Percentiles rank a stretch among this genome's conserved stretches.
phyloP scores from a whole-genome alignment of 92 coral and sea anemone species.

The Muricea muricata region DNA sequence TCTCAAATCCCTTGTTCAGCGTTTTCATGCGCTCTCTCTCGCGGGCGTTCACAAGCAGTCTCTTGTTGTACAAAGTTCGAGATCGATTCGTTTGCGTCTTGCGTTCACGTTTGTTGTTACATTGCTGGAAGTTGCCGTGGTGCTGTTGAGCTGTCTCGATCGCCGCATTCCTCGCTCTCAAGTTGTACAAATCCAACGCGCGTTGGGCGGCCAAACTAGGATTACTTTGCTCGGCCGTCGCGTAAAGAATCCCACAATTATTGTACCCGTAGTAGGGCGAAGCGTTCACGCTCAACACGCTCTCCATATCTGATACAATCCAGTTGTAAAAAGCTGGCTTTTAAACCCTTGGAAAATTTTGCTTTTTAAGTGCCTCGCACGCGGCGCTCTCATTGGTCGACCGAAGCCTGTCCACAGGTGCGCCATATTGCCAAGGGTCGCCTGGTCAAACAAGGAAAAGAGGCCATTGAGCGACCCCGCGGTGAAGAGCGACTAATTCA shows the following conservation, averaged over 20 bases:
- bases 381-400: background rate
- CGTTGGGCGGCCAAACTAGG: slow-evolving; percentile 7
- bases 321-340: background rate
- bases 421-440: slow-evolving; percentile 8
- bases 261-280: slow-evolving; percentile 16
- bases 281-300: background rate
- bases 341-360: background rate
- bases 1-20: slow-evolving; percentile 91
- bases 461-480: background rate
- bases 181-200: slow-evolving; percentile 20
- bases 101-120: background rate
- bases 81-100: slow-evolving; percentile 73
- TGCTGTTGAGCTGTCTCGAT: background rate
- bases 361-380: background rate
- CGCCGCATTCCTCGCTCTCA: background rate
- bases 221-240: background rate
- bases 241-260: background rate
- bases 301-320: slow-evolving; percentile 17
- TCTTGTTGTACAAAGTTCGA: slow-evolving; percentile 87
- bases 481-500: background rate
- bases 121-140: background rate
- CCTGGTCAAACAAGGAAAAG: slow-evolving; percentile 8
- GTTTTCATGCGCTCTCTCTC: slow-evolving; percentile 98
- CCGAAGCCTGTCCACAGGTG: background rate
- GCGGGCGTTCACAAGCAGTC: slow-evolving; percentile 94